A percentile compares a stretch with the other conserved stretches of the same genome.
Conservation (phyloP, 2,888 invertebrate genomes). For the Trichopoda pennipes region DNA sequence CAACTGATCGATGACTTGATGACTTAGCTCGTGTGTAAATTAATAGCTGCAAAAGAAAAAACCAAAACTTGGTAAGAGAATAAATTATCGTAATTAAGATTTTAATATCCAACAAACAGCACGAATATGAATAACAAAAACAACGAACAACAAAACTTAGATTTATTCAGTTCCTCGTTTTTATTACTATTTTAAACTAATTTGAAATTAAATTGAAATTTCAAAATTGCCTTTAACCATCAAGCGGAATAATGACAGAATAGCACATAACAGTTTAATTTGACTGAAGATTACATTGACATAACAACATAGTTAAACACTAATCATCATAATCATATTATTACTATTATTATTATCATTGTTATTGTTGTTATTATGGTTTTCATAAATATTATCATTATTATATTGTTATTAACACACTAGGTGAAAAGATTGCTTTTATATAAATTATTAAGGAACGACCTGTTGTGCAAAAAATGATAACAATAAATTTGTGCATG, state of each 20-base stretch:
- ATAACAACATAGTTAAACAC: slow-evolving; percentile 51
- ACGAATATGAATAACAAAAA: slow-evolving; percentile 12
- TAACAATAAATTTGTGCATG: too few relatives aligned
- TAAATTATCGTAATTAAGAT: neutral
- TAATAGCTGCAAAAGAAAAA: slow-evolving; percentile 42
- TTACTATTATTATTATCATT: neutral
- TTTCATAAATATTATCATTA: too few relatives aligned
- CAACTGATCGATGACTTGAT: slow-evolving; percentile 39
- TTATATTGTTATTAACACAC: too few relatives aligned
- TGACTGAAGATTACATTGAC: slow-evolving; percentile 64
- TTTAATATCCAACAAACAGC: neutral
- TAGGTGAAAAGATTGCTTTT: too few relatives aligned
- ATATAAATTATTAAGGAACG: too few relatives aligned
- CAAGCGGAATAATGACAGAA: slow-evolving; percentile 78
- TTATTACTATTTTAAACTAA: slow-evolving; percentile 18
- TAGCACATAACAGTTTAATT: slow-evolving; percentile 58
- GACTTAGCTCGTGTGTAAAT: slow-evolving; percentile 25
- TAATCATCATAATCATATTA: neutral
- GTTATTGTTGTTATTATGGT: too few relatives aligned
- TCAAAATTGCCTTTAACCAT: slow-evolving; percentile 76
- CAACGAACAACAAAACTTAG: neutral
- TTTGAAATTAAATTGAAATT: slow-evolving; percentile 47
- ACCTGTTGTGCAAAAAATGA: too few relatives aligned
- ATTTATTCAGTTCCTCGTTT: slow-evolving; percentile 16
- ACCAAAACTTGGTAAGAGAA: slow-evolving; percentile 25